Conservation (phyloP, 1,140 invertebrate species). For the Camponotus vicinus region DNA sequence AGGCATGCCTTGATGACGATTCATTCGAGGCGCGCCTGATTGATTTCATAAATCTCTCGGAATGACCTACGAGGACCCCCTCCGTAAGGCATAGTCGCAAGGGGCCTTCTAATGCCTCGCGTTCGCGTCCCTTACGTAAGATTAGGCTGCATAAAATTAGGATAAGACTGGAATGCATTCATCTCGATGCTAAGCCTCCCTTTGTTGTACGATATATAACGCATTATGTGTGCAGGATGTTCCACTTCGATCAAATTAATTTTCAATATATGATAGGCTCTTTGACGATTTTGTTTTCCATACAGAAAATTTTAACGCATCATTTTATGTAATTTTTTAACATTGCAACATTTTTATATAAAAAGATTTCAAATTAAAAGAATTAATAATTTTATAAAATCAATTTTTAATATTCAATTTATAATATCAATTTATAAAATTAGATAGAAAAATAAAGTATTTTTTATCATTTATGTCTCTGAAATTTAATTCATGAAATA, state of each 20-base stretch:
- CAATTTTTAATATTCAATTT: not conserved
- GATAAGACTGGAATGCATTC: constrained; percentile 72
- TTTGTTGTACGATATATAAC: constrained; percentile 29
- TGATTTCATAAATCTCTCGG: constrained; percentile 70
- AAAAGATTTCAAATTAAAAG: constrained; percentile 1
- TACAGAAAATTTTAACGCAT: not conserved
- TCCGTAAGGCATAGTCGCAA: constrained; percentile 16
- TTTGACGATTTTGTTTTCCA: not conserved
- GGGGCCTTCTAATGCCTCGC: constrained; percentile 36
- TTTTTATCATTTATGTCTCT: not conserved
- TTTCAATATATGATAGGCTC: not conserved
- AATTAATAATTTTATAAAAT: not conserved
- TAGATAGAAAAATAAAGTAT: not conserved
- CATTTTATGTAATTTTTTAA: not conserved
- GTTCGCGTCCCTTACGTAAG: constrained; percentile 63
- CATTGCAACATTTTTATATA: not conserved
- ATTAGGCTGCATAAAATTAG: constrained; percentile 71
- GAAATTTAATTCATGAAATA: not conserved
- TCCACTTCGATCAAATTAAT: constrained; percentile 14
- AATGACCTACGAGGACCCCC: constrained; percentile 27
- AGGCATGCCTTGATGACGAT: constrained; percentile 28
- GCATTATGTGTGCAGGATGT: constrained; percentile 9
- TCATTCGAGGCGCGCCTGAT: constrained; percentile 60
- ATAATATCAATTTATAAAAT: not conserved
- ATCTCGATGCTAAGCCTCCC: constrained; percentile 13